Conservation (phyloP, 2,888 invertebrate species). For the Limnephilus lunatus region DNA sequence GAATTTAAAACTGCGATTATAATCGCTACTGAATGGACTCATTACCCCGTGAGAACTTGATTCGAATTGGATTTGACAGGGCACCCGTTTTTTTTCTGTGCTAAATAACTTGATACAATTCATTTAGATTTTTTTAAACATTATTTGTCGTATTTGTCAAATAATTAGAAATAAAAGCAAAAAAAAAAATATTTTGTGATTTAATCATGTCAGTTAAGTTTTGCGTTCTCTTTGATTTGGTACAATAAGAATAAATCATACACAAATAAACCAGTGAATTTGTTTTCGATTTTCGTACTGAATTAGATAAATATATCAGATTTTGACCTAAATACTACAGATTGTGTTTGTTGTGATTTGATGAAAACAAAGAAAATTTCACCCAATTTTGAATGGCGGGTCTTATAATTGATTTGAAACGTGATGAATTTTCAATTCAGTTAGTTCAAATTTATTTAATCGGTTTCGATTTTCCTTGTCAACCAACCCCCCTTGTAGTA, state of each 20-base stretch:
- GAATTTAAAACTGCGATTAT: conserved; percentile 49
- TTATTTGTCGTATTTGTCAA: background rate
- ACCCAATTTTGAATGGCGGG: too few species aligned
- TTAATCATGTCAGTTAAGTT: background rate
- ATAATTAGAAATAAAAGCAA: background rate
- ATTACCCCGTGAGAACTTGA: conserved; percentile 31
- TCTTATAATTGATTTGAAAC: too few species aligned
- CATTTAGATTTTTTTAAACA: background rate
- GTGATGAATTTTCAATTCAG: too few species aligned
- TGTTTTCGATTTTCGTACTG: too few species aligned
- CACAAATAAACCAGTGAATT: too few species aligned
- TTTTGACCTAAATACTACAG: too few species aligned
- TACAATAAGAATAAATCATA: too few species aligned
- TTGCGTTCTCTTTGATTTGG: too few species aligned
- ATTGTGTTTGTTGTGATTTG: too few species aligned
- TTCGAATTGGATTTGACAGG: background rate
- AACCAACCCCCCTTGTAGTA: too few species aligned
- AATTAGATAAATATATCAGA: too few species aligned
- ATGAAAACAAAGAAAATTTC: too few species aligned
- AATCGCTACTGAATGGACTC: conserved; percentile 36
- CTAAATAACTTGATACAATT: background rate
- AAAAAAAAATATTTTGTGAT: background rate
- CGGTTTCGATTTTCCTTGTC: background rate
- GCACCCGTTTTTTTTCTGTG: background rate
- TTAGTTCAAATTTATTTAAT: background rate